Evolutionary conservation across 2,888 invertebrate genomes (phyloP), one percentile per base, ranked within the genome.

Genomic region (Oscheius sp.): DNA sequence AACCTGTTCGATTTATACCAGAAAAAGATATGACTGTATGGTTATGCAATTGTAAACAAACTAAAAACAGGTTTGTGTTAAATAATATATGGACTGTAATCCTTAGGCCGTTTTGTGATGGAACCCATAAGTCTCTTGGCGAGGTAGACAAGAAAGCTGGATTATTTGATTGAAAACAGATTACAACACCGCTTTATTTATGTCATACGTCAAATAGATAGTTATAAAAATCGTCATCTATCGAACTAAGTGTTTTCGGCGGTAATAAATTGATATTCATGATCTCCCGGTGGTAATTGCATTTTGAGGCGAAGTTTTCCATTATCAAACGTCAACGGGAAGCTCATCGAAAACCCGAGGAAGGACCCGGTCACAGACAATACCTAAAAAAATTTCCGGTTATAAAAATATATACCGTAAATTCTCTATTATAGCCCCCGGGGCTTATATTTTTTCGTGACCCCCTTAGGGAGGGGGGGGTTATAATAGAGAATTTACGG

Each of bases 1-100:
- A 92, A 79, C 98, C 98, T 0, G 90, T 96, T 3, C 90, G 91
- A 75, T 96, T 97, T 88, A 91, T 91, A 81, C 95, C 97, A 1
- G 92, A 92, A 58, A 93, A 0, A 94, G 88, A 87, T 74, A 86
- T 86, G 86, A 94, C 95, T n/a, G 96, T 96, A 88, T 97, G 96
- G 95, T 91, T 99, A 12, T 99, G 99, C 89, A 96, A 96, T 89
- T 99, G 99, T 89, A 99, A 99, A 89, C 97, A 96, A 88, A 95
- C 81, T n/a, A 79, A 76, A 41, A 82, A 82, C 58, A 63, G 78
- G 81, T 79, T 5, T 16, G 52, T 21, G 3, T 6, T 23, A 23
- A 12, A 18, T 5, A 16, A 27, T 18, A 13, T 56, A 23, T 21
- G 21, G 2, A 56, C n/a, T n/a, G n/a, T n/a, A n/a, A n/a, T n/a